Percentiles rank a stretch among this genome's conserved stretches.
These are phyloP conservation scores for Oreochromis spilurus DNA, from an alignment of 2,113 vertebrate species.

Conservation along the genomic window DNA sequence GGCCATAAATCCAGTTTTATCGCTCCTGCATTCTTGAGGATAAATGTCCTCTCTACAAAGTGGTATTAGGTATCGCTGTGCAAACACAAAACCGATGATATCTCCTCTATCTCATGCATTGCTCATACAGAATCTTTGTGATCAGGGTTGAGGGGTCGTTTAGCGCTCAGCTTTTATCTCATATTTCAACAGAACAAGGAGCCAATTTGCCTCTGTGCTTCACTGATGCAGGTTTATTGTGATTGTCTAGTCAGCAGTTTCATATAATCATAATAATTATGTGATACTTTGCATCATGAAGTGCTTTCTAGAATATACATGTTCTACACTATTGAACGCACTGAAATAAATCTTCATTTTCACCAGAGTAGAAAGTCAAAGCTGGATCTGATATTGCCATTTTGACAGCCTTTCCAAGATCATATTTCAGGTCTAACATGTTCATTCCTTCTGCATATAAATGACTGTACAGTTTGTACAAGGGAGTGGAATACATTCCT, in stretches of 20 bases:
- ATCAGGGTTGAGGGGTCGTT: slow-evolving; percentile 15
- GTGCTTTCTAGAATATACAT: neutral
- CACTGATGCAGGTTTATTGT: neutral
- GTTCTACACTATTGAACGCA: neutral
- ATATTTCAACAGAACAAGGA: slow-evolving; percentile 11
- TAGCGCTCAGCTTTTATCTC: slow-evolving; percentile 17
- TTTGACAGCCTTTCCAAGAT: neutral
- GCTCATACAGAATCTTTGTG: slow-evolving; percentile 34
- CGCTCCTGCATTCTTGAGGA: slow-evolving; percentile 45
- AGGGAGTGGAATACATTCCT: slow-evolving; percentile 7
- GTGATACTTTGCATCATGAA: neutral
- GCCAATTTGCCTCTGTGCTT: neutral
- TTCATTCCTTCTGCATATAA: neutral
- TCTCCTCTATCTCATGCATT: slow-evolving; percentile 3
- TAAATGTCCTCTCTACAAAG: slow-evolving; percentile 35
- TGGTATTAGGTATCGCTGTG: slow-evolving; percentile 36
- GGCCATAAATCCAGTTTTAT: slow-evolving; percentile 55
- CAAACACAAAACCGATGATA: slow-evolving; percentile 35
- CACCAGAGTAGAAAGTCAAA: neutral
- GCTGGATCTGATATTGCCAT: neutral
- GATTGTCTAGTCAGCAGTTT: neutral
- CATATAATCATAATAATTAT: neutral
- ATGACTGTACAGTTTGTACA: neutral
- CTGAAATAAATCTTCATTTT: neutral
- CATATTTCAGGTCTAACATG: neutral